A percentile compares a stretch with the other conserved stretches of the same genome.
These are phyloP conservation scores for Leuciscus idus DNA, from an alignment of 2,113 vertebrate genomes.

Conservation along the genomic window DNA sequence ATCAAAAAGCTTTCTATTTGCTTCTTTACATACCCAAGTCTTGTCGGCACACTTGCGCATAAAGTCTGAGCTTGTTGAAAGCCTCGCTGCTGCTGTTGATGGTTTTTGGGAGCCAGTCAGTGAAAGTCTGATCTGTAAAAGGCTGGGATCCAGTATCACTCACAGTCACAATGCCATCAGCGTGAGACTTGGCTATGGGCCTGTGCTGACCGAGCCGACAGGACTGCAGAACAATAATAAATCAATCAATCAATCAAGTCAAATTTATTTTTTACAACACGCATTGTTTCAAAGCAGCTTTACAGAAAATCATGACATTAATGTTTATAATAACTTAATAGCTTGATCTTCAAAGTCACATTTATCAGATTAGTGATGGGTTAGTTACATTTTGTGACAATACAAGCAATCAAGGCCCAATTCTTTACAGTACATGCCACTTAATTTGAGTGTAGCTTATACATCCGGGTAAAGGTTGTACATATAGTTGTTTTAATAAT, in stretches of 20 bases:
- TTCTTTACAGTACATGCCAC: too few species aligned
- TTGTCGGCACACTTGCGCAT: slow-evolving; percentile 94
- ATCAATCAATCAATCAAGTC: neutral
- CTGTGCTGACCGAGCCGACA: slow-evolving; percentile 95
- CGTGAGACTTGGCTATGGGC: slow-evolving; percentile 88
- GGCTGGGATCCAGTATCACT: slow-evolving; percentile 85
- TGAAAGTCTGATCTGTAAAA: slow-evolving; percentile 87
- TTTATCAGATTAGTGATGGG: neutral
- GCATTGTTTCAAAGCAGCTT: neutral
- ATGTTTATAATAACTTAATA: neutral
- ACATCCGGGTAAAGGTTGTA: too few species aligned
- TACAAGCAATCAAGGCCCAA: neutral
- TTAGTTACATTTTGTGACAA: neutral
- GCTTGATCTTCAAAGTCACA: neutral
- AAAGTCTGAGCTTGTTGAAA: slow-evolving; percentile 93
- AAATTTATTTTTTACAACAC: neutral
- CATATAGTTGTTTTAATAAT: too few species aligned
- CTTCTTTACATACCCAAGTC: slow-evolving; percentile 81
- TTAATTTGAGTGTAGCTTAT: too few species aligned
- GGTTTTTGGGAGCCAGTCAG: slow-evolving; percentile 94
- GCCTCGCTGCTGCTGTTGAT: slow-evolving; percentile 86
- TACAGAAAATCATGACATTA: neutral
- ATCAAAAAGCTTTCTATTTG: neutral
- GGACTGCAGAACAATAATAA: slow-evolving; percentile 73
- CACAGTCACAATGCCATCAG: slow-evolving; percentile 92